Percentiles rank a stretch among this genome's conserved stretches.
These are phyloP conservation scores for Hypothenemus hampei DNA, from an alignment of 1,140 invertebrate genomes.

Conservation along the genomic window DNA sequence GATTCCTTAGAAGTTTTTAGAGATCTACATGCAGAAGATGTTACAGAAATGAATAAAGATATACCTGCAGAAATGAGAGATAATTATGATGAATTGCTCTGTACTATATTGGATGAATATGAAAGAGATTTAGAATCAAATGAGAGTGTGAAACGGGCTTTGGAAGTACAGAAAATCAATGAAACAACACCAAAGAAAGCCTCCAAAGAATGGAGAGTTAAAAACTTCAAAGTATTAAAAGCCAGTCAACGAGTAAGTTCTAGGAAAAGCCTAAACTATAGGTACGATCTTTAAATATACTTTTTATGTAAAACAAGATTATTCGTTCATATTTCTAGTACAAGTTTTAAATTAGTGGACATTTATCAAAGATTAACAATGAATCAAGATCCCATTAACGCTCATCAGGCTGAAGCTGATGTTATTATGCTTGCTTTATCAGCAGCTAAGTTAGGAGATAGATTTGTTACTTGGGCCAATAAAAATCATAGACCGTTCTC, in stretches of 20 bases:
- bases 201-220: conserved; percentile 11
- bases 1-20: conserved; percentile 53
- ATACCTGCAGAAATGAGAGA: conserved; percentile 33
- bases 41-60: conserved; percentile 16
- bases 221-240: neutral
- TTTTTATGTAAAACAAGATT: no score
- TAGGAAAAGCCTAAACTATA: no score
- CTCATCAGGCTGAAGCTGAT: conserved; percentile 59
- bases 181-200: conserved; percentile 42
- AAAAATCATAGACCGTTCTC: conserved; percentile 44
- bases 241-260: no score
- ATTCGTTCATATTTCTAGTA: neutral
- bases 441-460: conserved; percentile 48
- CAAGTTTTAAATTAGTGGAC: conserved; percentile 39
- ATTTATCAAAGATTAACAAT: conserved; percentile 53
- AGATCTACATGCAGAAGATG: conserved; percentile 28
- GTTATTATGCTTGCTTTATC: conserved; percentile 54
- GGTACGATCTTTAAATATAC: no score
- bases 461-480: conserved; percentile 55
- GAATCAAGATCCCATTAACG: conserved; percentile 42
- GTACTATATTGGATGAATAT: conserved; percentile 41
- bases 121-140: no score
- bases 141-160: conserved; percentile 29
- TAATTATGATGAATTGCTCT: conserved; percentile 37
- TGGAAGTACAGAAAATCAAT: conserved; percentile 45